Evolutionary conservation across 2,113 vertebrate species (phyloP).

Genomic region (Arothron firmamentum): DNA sequence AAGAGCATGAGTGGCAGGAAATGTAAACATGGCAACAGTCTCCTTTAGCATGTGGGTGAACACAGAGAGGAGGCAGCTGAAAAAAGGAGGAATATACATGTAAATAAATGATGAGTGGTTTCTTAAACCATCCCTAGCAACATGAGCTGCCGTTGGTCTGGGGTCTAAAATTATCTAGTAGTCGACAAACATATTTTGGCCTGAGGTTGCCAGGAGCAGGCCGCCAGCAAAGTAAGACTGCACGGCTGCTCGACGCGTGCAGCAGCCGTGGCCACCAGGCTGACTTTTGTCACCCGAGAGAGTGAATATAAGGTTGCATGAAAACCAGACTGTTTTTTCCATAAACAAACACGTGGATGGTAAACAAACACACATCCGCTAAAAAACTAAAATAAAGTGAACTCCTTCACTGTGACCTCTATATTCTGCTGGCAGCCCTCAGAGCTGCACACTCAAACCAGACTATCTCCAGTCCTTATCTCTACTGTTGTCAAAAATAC

Average conservation of each 20-base stretch:
- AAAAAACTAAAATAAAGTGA: not conserved
- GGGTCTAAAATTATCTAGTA: conserved; percentile 12
- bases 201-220: conserved; percentile 7
- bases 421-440: not conserved
- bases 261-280: not conserved
- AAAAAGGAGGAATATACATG: no score
- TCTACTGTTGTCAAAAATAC: not conserved
- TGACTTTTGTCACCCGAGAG: conserved; percentile 8
- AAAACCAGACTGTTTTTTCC: conserved; percentile 1
- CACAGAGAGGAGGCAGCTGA: not conserved
- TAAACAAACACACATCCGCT: not conserved
- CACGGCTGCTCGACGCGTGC: not conserved
- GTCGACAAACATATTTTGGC: not conserved
- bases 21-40: not conserved
- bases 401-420: not conserved
- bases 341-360: not conserved
- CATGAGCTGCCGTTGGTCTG: conserved; percentile 20
- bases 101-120: not conserved
- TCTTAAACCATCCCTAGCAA: conserved; percentile 5
- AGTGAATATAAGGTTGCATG: not conserved
- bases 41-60: not conserved
- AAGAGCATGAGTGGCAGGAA: not conserved
- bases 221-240: not conserved
- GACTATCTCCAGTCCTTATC: not conserved
- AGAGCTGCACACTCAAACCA: conserved; percentile 5